These are phyloP conservation scores for Lordiphosa clarofinis DNA, from an alignment of 1,140 invertebrate genomes.

Conservation along the genomic window DNA sequence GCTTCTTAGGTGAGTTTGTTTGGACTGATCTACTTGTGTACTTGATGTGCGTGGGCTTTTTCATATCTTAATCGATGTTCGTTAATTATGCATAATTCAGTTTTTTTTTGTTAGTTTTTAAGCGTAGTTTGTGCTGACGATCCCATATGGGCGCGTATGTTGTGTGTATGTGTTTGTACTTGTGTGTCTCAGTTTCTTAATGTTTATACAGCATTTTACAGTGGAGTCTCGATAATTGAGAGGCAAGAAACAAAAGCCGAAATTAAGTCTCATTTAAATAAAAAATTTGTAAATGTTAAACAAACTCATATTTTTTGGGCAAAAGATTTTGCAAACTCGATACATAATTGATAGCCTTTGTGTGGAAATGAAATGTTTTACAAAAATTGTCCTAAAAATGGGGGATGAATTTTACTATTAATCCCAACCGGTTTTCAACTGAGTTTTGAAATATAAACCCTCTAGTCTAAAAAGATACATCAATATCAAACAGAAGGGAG, in stretches of 20 bases:
- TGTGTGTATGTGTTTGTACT: conserved; percentile 11
- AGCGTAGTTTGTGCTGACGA: conserved; percentile 13
- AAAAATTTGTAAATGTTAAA: no score
- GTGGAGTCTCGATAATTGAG: conserved; percentile 29
- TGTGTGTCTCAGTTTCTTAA: conserved; percentile 7
- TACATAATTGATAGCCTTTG: no score
- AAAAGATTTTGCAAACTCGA: no score
- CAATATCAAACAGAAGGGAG: no score
- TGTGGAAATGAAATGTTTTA: no score
- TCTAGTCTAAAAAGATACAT: no score
- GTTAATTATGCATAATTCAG: conserved; percentile 32
- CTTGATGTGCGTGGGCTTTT: conserved; percentile 12
- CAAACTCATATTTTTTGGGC: no score
- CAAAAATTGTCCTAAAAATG: no score
- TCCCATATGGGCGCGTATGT: not conserved
- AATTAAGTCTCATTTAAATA: not conserved
- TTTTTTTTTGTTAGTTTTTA: conserved; percentile 27
- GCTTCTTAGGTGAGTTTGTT: conserved; percentile 34
- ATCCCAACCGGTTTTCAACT: no score
- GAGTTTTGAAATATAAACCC: no score
- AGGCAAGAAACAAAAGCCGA: conserved; percentile 18
- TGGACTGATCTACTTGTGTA: conserved; percentile 24
- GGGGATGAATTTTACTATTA: no score
- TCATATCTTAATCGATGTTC: conserved; percentile 20
- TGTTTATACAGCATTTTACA: conserved; percentile 17